phyloP scores from a whole-genome alignment of 2,888 invertebrate species.

The Meiosimyza decipiens region DNA sequence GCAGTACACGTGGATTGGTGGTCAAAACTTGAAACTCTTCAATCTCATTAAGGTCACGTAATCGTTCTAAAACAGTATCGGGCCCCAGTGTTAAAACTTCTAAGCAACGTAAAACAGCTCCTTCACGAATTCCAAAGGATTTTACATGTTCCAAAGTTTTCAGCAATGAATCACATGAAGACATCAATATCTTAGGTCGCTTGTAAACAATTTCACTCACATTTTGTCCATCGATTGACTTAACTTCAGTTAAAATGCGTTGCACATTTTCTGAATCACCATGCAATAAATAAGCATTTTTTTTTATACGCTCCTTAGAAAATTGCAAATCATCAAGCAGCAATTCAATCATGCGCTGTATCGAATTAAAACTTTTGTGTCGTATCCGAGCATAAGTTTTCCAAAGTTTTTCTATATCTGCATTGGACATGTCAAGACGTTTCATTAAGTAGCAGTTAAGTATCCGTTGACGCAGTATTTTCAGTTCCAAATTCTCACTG shows the following conservation, averaged over 20 bases:
- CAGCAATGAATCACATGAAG: slow-evolving; percentile 70
- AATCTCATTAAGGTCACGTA: slow-evolving; percentile 70
- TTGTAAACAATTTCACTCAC: slow-evolving; percentile 69
- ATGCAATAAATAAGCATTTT: slow-evolving; percentile 72
- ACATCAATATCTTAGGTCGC: slow-evolving; percentile 75
- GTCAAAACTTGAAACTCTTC: slow-evolving; percentile 73
- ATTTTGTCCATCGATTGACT: slow-evolving; percentile 70
- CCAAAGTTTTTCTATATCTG: slow-evolving; percentile 62
- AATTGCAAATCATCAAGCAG: slow-evolving; percentile 72
- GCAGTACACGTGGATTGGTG: slow-evolving; percentile 72
- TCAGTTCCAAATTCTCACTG: slow-evolving; percentile 54
- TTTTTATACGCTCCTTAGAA: slow-evolving; percentile 68
- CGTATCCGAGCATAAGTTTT: slow-evolving; percentile 60
- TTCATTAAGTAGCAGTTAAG: slow-evolving; percentile 63
- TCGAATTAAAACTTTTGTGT: slow-evolving; percentile 67
- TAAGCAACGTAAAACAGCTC: slow-evolving; percentile 69
- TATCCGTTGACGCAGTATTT: slow-evolving; percentile 56
- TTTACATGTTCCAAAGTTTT: slow-evolving; percentile 71
- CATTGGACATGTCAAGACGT: slow-evolving; percentile 63
- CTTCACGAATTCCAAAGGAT: slow-evolving; percentile 70
- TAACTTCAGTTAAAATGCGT: slow-evolving; percentile 70
- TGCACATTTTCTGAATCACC: slow-evolving; percentile 72
- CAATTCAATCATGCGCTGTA: slow-evolving; percentile 70
- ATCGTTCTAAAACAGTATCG: slow-evolving; percentile 70
- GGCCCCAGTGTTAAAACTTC: slow-evolving; percentile 72